Percentiles rank a stretch among this genome's conserved stretches.
phyloP scores from a whole-genome alignment of 2,888 invertebrate species.

The Therioaphis trifolii region DNA sequence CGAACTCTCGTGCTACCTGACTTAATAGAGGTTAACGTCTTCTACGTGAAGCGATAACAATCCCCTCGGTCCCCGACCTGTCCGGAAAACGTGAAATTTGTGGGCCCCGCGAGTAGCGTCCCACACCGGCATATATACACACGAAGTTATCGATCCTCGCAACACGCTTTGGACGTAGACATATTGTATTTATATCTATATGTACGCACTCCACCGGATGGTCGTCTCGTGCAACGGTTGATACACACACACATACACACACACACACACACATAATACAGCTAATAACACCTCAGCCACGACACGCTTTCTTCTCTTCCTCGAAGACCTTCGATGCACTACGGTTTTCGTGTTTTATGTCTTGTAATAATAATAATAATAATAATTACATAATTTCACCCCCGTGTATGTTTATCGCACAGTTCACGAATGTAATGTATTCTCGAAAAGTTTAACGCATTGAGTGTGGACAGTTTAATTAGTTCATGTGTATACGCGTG shows the following conservation, averaged over 20 bases:
- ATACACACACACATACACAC: neutral
- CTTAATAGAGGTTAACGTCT: slow-evolving; percentile 43
- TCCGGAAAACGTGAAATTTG: neutral
- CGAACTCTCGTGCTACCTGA: neutral
- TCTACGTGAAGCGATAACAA: neutral
- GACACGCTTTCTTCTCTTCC: neutral
- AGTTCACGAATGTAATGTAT: neutral
- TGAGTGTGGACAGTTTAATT: neutral
- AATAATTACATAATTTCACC: neutral
- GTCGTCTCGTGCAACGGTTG: neutral
- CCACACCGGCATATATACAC: neutral
- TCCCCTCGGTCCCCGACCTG: neutral
- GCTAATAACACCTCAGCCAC: neutral
- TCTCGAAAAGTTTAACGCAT: neutral
- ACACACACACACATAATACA: neutral
- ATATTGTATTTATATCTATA: too few relatives aligned
- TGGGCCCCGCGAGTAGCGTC: neutral
- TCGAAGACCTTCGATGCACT: slow-evolving; percentile 2
- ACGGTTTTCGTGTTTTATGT: neutral
- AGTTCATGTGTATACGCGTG: neutral
- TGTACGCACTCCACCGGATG: neutral
- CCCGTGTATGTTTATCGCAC: neutral
- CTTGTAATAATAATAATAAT: slow-evolving; percentile 5
- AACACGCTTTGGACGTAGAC: neutral
- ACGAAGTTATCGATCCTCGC: neutral